Evolutionary conservation across 1,140 invertebrate species (phyloP).

Genomic region (Hetaerina americana): DNA sequence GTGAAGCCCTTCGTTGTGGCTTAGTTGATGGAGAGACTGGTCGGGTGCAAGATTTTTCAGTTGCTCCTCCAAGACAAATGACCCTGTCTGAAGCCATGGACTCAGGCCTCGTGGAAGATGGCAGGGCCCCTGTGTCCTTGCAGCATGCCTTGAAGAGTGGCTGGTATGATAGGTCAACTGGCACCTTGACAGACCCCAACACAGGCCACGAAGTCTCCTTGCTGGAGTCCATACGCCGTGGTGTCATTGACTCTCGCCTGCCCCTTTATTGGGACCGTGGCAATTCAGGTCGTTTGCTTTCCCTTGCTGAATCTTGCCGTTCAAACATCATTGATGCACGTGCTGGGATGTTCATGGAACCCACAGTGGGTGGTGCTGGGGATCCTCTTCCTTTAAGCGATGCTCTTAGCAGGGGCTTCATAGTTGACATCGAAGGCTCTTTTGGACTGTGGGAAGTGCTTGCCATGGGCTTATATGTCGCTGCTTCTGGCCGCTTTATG

Average conservation of each 20-base stretch:
- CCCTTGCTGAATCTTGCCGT: conserved; percentile 62
- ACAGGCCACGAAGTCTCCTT: conserved; percentile 63
- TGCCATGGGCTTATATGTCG: conserved; percentile 66
- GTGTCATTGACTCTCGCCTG: conserved; percentile 61
- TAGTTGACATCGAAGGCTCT: conserved; percentile 71
- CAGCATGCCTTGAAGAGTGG: conserved; percentile 79
- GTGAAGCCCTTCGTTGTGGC: conserved; percentile 58
- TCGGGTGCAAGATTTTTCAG: conserved; percentile 43
- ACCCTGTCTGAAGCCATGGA: conserved; percentile 69
- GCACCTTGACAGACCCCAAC: conserved; percentile 67
- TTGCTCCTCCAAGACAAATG: conserved; percentile 23
- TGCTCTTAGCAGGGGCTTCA: conserved; percentile 60
- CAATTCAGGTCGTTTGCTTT: conserved; percentile 45
- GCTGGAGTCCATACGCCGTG: conserved; percentile 68
- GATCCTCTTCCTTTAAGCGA: conserved; percentile 49
- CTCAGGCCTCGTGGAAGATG: conserved; percentile 63
- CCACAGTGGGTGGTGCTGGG: conserved; percentile 36
- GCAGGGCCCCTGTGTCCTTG: conserved; percentile 65
- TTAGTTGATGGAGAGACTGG: conserved; percentile 61
- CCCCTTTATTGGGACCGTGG: conserved; percentile 68
- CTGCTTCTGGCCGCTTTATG: conserved; percentile 53
- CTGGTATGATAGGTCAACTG: conserved; percentile 61
- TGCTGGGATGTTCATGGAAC: conserved; percentile 62
- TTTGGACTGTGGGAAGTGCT: conserved; percentile 73
- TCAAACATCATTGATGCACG: conserved; percentile 70